Evolutionary conservation across 1,140 invertebrate species (phyloP).

Genomic region (Drosophila kanapiae): DNA sequence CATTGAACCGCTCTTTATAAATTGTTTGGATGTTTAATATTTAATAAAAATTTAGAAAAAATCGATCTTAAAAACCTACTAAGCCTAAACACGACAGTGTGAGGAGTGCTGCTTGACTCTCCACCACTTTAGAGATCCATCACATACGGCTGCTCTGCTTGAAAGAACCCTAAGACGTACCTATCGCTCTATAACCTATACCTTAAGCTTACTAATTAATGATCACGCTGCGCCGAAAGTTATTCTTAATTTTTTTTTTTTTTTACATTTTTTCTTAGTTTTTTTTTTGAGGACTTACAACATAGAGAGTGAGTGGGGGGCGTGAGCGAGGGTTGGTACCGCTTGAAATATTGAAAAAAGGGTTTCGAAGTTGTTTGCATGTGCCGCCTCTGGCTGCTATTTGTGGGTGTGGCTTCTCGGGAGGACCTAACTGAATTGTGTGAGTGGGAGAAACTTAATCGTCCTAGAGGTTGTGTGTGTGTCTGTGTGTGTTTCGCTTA

Average conservation of each 20-base stretch:
- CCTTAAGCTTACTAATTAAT: slow-evolving; percentile 75
- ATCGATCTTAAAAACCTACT: slow-evolving; percentile 59
- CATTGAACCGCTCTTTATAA: slow-evolving; percentile 83
- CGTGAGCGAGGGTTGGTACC: slow-evolving; percentile 22
- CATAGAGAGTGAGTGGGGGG: slow-evolving; percentile 21
- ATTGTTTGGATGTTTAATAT: slow-evolving; percentile 77
- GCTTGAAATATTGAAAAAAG: slow-evolving; percentile 28
- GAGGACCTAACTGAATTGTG: slow-evolving; percentile 34
- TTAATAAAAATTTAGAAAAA: slow-evolving; percentile 67
- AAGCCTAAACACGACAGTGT: slow-evolving; percentile 66
- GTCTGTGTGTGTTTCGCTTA: slow-evolving; percentile 43
- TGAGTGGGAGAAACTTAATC: slow-evolving; percentile 31
- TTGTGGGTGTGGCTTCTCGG: slow-evolving; percentile 19
- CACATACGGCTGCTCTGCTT: slow-evolving; percentile 78
- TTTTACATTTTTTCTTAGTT: slow-evolving; percentile 16
- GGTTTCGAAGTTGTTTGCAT: slow-evolving; percentile 12
- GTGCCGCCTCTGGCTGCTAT: slow-evolving; percentile 37
- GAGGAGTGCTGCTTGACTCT: slow-evolving; percentile 51
- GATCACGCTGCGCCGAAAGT: slow-evolving; percentile 80
- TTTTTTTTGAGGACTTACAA: slow-evolving; percentile 56
- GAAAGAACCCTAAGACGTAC: slow-evolving; percentile 54
- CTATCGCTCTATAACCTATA: slow-evolving; percentile 48
- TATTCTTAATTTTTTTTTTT: slow-evolving; percentile 23
- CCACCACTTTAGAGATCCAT: slow-evolving; percentile 71
- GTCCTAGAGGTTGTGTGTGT: slow-evolving; percentile 29